phyloP scores from a whole-genome alignment of 2,113 vertebrate genomes.

The Lophochroa leadbeateri region DNA sequence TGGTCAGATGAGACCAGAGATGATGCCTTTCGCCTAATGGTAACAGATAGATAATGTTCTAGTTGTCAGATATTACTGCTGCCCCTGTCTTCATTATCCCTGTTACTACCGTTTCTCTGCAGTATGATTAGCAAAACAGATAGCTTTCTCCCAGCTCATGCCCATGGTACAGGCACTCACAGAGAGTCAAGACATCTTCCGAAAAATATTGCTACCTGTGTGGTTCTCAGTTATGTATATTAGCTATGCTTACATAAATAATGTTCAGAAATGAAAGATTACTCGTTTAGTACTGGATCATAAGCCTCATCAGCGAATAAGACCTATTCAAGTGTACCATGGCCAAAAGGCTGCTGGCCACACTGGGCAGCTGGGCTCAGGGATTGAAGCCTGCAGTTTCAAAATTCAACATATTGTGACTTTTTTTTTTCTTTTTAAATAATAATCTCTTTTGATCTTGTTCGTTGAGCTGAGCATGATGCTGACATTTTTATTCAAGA shows the following conservation, averaged over 20 bases:
- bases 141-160: neutral
- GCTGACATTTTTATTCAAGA: conserved; percentile 28
- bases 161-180: neutral
- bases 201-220: neutral
- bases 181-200: neutral
- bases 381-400: neutral
- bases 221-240: neutral
- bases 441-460: neutral
- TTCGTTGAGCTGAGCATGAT: neutral
- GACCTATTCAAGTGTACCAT: neutral
- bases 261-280: neutral
- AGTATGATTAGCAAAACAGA: conserved; percentile 1
- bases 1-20: neutral
- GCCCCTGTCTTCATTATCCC: neutral
- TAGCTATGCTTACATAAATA: neutral
- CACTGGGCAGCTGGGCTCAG: neutral
- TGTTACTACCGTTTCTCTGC: neutral
- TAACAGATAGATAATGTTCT: conserved; percentile 5
- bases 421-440: neutral
- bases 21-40: neutral
- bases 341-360: neutral
- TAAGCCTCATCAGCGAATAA: neutral
- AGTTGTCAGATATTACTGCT: neutral
- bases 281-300: neutral
- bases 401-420: neutral